Percentiles rank a stretch among this genome's conserved stretches.
Conservation (phyloP, 2,888 invertebrate species). For the Altica lythri region DNA sequence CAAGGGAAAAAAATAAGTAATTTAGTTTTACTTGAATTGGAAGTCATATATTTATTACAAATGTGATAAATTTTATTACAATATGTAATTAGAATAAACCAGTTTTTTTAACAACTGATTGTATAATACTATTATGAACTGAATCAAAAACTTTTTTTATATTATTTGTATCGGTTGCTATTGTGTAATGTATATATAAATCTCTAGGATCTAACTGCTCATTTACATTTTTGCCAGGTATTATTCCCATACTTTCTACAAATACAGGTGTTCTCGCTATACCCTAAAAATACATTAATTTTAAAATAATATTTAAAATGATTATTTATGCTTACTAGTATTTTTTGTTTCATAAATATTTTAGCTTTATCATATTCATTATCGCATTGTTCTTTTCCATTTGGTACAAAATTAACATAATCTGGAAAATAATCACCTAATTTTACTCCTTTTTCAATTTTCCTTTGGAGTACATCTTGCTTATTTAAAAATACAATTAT, state of each 20-base stretch:
- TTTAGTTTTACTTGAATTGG: too few relatives aligned
- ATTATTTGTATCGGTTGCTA: conserved; percentile 76
- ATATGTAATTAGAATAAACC: too few relatives aligned
- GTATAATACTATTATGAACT: conserved; percentile 59
- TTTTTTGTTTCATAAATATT: conserved; percentile 69
- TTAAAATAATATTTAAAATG: not conserved
- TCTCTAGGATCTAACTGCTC: conserved; percentile 58
- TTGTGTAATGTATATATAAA: conserved; percentile 75
- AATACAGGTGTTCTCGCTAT: conserved; percentile 61
- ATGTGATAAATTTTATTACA: too few relatives aligned
- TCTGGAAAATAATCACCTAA: conserved; percentile 71
- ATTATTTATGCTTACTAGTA: conserved; percentile 60
- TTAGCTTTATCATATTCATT: conserved; percentile 71
- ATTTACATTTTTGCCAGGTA: conserved; percentile 56
- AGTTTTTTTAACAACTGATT: conserved; percentile 20
- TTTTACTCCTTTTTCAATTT: conserved; percentile 68
- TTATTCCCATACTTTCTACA: conserved; percentile 44
- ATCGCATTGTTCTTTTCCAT: conserved; percentile 57
- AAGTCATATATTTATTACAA: too few relatives aligned
- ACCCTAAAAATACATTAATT: conserved; percentile 55
- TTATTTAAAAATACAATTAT: conserved; percentile 83
- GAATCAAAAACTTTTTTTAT: conserved; percentile 74
- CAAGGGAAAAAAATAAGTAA: too few relatives aligned
- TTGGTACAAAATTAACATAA: conserved; percentile 61
- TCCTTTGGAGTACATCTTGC: conserved; percentile 74